These are phyloP conservation scores for Cantharis nigra DNA, from an alignment of 2,888 invertebrate genomes.

Conservation along the genomic window DNA sequence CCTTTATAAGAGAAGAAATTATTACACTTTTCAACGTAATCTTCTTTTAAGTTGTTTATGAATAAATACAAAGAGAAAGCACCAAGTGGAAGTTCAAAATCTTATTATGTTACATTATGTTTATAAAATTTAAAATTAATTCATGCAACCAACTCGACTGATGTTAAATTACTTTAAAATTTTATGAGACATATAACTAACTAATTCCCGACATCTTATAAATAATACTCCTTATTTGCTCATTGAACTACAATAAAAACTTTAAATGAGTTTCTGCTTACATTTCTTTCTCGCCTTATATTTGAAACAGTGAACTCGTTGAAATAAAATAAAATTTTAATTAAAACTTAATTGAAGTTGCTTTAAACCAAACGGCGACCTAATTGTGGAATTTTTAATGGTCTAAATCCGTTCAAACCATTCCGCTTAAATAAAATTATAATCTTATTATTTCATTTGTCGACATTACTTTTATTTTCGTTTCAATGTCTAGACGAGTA, in stretches of 20 bases:
- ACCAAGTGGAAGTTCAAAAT: neutral
- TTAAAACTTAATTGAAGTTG: conserved; percentile 10
- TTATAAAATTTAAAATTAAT: neutral
- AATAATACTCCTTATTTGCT: neutral
- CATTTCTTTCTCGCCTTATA: neutral
- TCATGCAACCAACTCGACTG: neutral
- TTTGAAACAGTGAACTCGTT: conserved; percentile 5
- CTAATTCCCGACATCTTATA: neutral
- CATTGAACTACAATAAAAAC: conserved; percentile 5
- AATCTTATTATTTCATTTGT: neutral
- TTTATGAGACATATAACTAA: neutral
- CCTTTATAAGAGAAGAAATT: neutral
- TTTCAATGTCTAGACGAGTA: neutral
- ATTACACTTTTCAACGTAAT: neutral
- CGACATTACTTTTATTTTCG: neutral
- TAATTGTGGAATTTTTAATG: neutral
- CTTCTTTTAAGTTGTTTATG: neutral
- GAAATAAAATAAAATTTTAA: conserved; percentile 6
- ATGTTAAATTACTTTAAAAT: neutral
- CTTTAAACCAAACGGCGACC: conserved; percentile 1
- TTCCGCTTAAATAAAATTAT: neutral
- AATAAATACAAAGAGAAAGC: neutral
- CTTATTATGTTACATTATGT: neutral
- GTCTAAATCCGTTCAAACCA: neutral
- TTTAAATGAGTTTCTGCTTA: conserved; percentile 5